Conservation (phyloP, 2,888 invertebrate genomes). For the Spatulosminthurus flaviceps region DNA sequence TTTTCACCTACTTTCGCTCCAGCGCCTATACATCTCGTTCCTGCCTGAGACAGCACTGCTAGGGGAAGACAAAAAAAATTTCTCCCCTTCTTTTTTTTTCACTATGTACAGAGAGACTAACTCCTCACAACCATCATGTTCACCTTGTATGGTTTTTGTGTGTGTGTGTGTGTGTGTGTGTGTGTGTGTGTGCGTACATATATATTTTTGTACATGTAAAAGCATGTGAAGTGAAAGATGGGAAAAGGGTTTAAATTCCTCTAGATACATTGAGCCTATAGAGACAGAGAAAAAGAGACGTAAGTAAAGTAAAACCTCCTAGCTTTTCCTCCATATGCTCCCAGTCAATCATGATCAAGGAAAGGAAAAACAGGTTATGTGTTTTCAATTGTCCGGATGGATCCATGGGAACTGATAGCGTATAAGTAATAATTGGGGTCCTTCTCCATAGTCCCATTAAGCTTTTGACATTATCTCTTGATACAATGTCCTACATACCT, state of each 20-base stretch:
- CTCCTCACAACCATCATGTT: neutral
- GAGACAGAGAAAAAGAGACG: too few relatives aligned
- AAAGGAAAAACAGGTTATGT: constrained; percentile 7
- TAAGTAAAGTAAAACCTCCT: neutral
- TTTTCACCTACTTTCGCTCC: constrained; percentile 35
- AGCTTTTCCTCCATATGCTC: constrained; percentile 2
- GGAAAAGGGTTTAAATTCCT: neutral
- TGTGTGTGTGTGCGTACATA: too few relatives aligned
- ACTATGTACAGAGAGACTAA: neutral
- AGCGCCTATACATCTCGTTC: constrained; percentile 32
- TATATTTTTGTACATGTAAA: too few relatives aligned
- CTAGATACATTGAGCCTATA: neutral
- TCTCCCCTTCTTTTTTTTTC: too few relatives aligned
- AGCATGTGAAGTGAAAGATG: constrained; percentile 4
- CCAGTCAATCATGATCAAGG: neutral
- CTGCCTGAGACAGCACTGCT: constrained; percentile 46
- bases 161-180: too few relatives aligned
- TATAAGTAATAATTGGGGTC: neutral
- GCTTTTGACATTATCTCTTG: constrained; percentile 14
- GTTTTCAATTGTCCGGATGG: neutral
- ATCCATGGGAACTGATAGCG: neutral
- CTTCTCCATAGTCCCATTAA: neutral
- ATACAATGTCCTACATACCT: neutral
- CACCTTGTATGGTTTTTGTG: neutral
- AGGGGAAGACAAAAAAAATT: too few relatives aligned